Conservation (phyloP, 92 coral and sea anemone genomes). For the Chrysogorgia sp. region DNA sequence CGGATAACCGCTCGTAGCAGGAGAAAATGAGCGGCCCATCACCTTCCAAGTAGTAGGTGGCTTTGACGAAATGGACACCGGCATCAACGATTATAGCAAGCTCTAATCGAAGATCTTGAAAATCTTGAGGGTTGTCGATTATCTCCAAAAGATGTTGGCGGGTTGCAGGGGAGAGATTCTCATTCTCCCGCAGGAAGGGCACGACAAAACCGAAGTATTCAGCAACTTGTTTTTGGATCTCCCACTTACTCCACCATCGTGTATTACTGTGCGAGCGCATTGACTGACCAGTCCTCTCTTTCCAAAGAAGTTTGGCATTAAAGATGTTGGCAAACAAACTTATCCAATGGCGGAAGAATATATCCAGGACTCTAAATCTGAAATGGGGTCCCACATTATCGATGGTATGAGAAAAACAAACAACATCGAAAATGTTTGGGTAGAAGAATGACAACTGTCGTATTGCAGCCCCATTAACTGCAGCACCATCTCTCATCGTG, state of each 20-base stretch:
- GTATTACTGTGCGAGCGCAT: conserved; percentile 40
- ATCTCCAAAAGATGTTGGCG: conserved; percentile 71
- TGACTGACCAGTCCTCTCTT: too few species aligned
- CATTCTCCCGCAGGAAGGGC: conserved; percentile 40
- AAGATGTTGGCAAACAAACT: conserved; percentile 53
- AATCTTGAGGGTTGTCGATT: conserved; percentile 59
- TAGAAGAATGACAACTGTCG: conserved; percentile 43
- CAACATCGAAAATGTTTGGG: conserved; percentile 41
- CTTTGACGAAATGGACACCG: conserved; percentile 64
- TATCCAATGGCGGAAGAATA: conserved; percentile 50
- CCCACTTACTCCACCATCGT: conserved; percentile 50
- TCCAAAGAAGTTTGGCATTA: conserved; percentile 46
- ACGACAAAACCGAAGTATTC: conserved; percentile 32
- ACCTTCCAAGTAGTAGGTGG: too few species aligned
- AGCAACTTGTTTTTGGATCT: conserved; percentile 35
- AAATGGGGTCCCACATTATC: conserved; percentile 58
- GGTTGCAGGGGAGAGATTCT: conserved; percentile 63
- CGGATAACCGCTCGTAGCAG: conserved; percentile 52
- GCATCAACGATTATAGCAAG: conserved; percentile 67
- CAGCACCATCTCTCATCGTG: conserved; percentile 66
- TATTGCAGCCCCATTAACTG: conserved; percentile 58
- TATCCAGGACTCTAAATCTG: conserved; percentile 40
- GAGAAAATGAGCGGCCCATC: too few species aligned
- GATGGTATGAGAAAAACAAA: conserved; percentile 54
- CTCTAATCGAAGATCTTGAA: conserved; percentile 67